Base-by-base conservation (phyloP, 2,888 invertebrate species). In the Andrena minutula region DNA sequence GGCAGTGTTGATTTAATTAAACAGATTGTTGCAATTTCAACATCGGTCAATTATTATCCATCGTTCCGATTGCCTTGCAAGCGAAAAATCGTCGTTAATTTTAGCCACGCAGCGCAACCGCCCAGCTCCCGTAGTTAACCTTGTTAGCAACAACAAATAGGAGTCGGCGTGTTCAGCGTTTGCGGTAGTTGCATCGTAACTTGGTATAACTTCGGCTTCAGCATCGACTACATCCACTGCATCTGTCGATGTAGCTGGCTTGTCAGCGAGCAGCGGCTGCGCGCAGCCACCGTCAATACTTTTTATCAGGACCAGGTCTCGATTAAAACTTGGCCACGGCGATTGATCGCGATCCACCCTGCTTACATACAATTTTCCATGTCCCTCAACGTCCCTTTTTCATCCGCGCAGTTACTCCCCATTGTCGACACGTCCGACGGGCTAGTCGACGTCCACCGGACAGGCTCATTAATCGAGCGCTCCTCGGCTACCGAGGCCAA, bases 251-350 rank as follows among this genome's bases (percentile, higher is more conserved):
- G 41, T 41, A 16, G 41, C 41, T 16, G 4, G 41, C 41, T 41
- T 41, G 12, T 41, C 51, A 49, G 20, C 30, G 12, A 61, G 12
- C 69, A 28, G 5, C n/a, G 12, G 49, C 51, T 28, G 16, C 49
- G 23, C 6, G n/a, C 23, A 5, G 20, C 56, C 10, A 6, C 65
- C 20, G 32, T 12, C 7, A 47, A 30, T 20, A 69, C 8, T 76
- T 83, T 76, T 83, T 83, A 70, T 41, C 64, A 10, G 8, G 3
- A 10, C 56, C 2, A n/a, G 30, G 16, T 71, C 56, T 75, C 85
- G 88, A 86, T 89, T 89, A 86, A 89, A 89, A 89, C 79, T 87
- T 85, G 80, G 84, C 75, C 84, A 83, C 80, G 49, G 26, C 73
- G 74, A 83, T 83, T 63, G 83, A 83, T 83, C 69, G 16, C 69